Evolutionary conservation across 2,888 invertebrate species (phyloP).

Genomic region (Nomada flava): DNA sequence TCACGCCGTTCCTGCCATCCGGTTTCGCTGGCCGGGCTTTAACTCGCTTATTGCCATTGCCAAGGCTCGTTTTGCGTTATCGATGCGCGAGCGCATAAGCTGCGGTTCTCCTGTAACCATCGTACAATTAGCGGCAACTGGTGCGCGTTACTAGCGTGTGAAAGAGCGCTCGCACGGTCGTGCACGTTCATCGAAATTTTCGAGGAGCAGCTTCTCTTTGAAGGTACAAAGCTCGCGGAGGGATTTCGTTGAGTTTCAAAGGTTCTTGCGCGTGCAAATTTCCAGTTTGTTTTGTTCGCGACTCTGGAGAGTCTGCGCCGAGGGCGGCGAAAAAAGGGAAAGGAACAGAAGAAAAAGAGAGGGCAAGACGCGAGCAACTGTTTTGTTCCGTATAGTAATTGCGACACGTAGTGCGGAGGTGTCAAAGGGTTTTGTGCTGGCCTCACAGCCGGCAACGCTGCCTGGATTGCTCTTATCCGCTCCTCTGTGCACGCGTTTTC

Average conservation of each 20-base stretch:
- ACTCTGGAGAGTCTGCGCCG: constrained; percentile 1
- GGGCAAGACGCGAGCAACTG: constrained; percentile 43
- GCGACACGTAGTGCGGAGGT: constrained; percentile 49
- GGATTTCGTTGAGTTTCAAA: constrained; percentile 56
- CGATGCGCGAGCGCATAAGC: constrained; percentile 47
- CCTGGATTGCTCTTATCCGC: constrained; percentile 31
- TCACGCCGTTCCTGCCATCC: no score
- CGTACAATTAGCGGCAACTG: constrained; percentile 41
- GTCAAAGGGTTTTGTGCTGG: constrained; percentile 55
- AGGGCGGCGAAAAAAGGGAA: neutral
- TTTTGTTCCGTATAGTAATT: constrained; percentile 61
- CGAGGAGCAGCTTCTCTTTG: constrained; percentile 52
- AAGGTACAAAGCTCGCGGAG: constrained; percentile 38
- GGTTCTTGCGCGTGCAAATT: constrained; percentile 44
- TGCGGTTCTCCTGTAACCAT: constrained; percentile 43
- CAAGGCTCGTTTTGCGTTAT: constrained; percentile 35
- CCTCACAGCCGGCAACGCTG: constrained; percentile 10
- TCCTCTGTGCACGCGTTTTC: constrained; percentile 9
- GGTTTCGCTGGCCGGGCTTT: no score
- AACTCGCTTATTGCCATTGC: no score
- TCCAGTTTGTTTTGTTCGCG: constrained; percentile 49
- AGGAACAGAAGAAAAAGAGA: constrained; percentile 2
- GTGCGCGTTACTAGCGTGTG: neutral
- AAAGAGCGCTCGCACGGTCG: neutral
- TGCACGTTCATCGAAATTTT: constrained; percentile 59